Percentiles rank a stretch among this genome's conserved stretches.
phyloP scores from a whole-genome alignment of 2,888 invertebrate species.

The Alsophila aescularia region DNA sequence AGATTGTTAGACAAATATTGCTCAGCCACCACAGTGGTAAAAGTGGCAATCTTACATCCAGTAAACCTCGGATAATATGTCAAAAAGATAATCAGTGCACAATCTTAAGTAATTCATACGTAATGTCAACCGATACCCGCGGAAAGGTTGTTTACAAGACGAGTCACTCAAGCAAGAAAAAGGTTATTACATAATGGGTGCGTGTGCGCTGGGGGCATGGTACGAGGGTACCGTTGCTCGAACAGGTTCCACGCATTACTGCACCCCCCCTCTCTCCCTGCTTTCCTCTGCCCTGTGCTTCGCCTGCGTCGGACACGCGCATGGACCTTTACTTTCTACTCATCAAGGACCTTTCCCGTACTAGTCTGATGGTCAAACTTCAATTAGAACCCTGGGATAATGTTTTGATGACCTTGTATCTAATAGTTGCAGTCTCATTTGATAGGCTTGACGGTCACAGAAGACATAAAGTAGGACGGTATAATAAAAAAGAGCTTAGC shows the following conservation, averaged over 20 bases:
- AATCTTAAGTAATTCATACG: slow-evolving; percentile 6
- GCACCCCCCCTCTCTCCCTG: slow-evolving; percentile 41
- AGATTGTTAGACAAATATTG: too few relatives aligned
- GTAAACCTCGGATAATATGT: too few relatives aligned
- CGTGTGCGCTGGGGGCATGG: slow-evolving; percentile 69
- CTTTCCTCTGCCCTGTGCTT: slow-evolving; percentile 27
- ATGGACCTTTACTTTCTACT: slow-evolving; percentile 81
- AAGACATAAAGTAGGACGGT: not conserved
- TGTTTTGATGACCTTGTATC: not conserved
- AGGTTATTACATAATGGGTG: slow-evolving; percentile 81
- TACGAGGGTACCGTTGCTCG: slow-evolving; percentile 75
- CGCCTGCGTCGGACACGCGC: slow-evolving; percentile 45
- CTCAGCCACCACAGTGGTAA: too few relatives aligned
- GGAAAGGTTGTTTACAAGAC: slow-evolving; percentile 27
- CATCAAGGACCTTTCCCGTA: slow-evolving; percentile 74
- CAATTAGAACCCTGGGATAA: not conserved
- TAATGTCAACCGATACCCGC: slow-evolving; percentile 24
- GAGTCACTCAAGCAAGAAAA: slow-evolving; percentile 71
- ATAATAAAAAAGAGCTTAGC: not conserved
- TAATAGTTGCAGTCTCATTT: not conserved
- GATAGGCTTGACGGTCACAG: not conserved
- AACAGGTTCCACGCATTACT: slow-evolving; percentile 75
- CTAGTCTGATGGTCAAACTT: slow-evolving; percentile 31
- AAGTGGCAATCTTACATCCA: too few relatives aligned
- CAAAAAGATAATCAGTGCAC: not conserved